A percentile compares a stretch with the other conserved stretches of the same genome.
These are phyloP conservation scores for Brachirus orientalis DNA, from an alignment of 2,113 vertebrate species.

Conservation along the genomic window DNA sequence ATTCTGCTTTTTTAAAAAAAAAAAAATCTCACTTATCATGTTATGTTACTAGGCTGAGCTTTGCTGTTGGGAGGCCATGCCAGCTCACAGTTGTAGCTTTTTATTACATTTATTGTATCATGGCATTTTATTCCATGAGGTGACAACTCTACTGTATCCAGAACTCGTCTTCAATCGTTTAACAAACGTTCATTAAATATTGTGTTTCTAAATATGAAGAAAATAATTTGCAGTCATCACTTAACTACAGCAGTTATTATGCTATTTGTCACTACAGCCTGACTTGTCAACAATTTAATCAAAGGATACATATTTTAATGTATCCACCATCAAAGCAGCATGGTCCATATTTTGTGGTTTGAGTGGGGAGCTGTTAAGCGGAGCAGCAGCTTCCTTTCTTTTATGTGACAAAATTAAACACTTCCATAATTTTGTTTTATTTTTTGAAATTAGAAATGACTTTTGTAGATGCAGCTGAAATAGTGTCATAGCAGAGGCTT, in stretches of 20 bases:
- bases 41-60: slow-evolving; percentile 48
- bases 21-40: slow-evolving; percentile 57
- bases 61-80: slow-evolving; percentile 24
- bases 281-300: not conserved
- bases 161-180: slow-evolving; percentile 13
- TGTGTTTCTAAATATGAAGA: not conserved
- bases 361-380: not conserved
- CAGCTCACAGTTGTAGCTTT: slow-evolving; percentile 27
- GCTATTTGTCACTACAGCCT: not conserved
- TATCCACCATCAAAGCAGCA: not conserved
- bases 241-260: not conserved
- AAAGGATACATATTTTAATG: slow-evolving; percentile 6
- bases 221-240: slow-evolving; percentile 1
- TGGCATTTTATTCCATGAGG: slow-evolving; percentile 27
- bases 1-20: slow-evolving; percentile 51
- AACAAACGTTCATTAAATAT: slow-evolving; percentile 2
- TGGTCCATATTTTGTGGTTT: not conserved
- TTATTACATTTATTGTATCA: slow-evolving; percentile 36
- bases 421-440: not conserved
- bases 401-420: not conserved
- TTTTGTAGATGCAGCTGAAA: not conserved
- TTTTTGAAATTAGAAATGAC: not conserved
- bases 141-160: slow-evolving; percentile 20
- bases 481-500: not conserved
- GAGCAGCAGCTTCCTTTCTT: not conserved